Conservation (phyloP, 1,140 invertebrate species). For the Formica exsecta region DNA sequence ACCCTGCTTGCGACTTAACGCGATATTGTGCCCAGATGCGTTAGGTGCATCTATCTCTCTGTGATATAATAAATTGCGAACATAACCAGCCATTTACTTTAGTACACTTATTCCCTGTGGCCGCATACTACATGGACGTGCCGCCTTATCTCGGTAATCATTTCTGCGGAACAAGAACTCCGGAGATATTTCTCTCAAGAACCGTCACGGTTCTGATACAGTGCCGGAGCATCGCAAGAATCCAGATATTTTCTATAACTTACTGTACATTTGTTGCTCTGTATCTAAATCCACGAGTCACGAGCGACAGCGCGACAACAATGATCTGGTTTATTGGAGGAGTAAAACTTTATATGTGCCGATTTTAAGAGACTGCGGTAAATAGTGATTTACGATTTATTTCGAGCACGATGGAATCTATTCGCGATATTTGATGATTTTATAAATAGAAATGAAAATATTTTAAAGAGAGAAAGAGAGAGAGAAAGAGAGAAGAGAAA, state of each 20-base stretch:
- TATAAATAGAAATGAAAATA: constrained; percentile 40
- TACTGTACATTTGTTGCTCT: constrained; percentile 44
- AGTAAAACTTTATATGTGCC: constrained; percentile 43
- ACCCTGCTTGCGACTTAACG: constrained; percentile 48
- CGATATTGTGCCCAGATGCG: constrained; percentile 58
- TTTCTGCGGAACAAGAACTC: constrained; percentile 64
- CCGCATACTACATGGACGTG: constrained; percentile 27
- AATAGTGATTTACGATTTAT: constrained; percentile 36
- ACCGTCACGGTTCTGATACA: constrained; percentile 25
- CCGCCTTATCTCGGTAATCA: constrained; percentile 70
- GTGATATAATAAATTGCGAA: constrained; percentile 64
- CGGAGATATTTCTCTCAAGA: constrained; percentile 64
- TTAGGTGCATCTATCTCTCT: constrained; percentile 66
- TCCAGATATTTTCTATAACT: constrained; percentile 47
- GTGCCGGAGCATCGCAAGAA: constrained; percentile 1
- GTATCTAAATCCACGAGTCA: constrained; percentile 63
- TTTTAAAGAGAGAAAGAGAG: not conserved
- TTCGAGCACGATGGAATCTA: not conserved
- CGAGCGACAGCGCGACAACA: constrained; percentile 55
- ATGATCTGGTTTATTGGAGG: constrained; percentile 32
- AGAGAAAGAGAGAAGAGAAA: not conserved
- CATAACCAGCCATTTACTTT: constrained; percentile 70
- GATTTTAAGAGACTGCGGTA: not conserved
- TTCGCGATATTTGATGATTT: not conserved
- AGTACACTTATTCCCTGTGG: constrained; percentile 37